These are phyloP conservation scores for Pelecanoides urinatrix DNA, from an alignment of 2,113 vertebrate species.

Conservation along the genomic window DNA sequence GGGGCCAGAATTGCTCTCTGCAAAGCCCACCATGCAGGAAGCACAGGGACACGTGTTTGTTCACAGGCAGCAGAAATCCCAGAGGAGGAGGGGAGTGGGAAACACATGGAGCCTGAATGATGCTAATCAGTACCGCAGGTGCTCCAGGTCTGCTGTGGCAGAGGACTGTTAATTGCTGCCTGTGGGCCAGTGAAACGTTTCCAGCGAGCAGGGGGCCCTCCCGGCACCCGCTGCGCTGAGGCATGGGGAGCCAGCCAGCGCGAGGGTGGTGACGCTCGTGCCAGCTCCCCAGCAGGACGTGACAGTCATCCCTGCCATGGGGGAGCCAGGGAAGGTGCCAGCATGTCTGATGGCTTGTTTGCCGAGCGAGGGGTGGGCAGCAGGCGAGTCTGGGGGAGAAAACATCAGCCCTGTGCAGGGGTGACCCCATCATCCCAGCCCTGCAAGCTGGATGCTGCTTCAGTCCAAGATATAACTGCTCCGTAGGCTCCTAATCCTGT, in stretches of 20 bases:
- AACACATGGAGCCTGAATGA: slow-evolving; percentile 63
- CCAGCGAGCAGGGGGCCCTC: neutral
- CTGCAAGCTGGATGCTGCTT: neutral
- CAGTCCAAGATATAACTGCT: neutral
- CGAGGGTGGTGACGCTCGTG: fast-evolving
- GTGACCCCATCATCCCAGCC: neutral
- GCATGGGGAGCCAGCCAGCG: fast-evolving
- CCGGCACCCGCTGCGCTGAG: neutral
- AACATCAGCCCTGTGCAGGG: neutral
- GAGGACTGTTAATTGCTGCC: slow-evolving; percentile 60
- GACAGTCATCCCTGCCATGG: neutral
- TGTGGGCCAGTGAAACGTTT: slow-evolving; percentile 21
- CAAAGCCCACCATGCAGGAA: slow-evolving; percentile 18
- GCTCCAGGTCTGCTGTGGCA: neutral
- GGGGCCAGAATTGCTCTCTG: neutral
- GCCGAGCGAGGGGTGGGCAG: neutral
- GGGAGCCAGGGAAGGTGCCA: neutral
- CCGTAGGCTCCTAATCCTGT: neutral
- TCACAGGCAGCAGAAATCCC: slow-evolving; percentile 45
- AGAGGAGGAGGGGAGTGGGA: slow-evolving; percentile 44
- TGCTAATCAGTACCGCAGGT: slow-evolving; percentile 60
- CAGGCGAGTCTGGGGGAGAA: neutral
- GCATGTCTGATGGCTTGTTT: neutral
- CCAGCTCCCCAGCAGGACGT: neutral
- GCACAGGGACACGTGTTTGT: slow-evolving; percentile 17